phyloP scores from a whole-genome alignment of 2,797 vertebrate genomes.

The Microcaecilia unicolor region DNA sequence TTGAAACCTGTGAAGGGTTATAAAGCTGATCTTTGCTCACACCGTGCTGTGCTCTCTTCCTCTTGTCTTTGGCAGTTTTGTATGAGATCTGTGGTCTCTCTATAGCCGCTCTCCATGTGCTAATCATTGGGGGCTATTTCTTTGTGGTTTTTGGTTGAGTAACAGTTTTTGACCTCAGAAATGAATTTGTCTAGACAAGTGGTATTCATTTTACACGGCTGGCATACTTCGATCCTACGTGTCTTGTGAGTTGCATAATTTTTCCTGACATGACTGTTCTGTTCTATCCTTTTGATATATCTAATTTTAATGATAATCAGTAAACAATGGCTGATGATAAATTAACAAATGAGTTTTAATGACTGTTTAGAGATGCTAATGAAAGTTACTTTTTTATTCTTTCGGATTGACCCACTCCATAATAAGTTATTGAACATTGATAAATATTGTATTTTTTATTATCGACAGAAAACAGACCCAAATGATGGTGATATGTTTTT shows the following conservation, averaged over 20 bases:
- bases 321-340: too few relatives aligned
- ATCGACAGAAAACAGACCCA: too few relatives aligned
- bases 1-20: too few relatives aligned
- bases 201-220: constrained; percentile 50
- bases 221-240: constrained; percentile 15
- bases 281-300: not conserved
- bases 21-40: too few relatives aligned
- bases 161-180: constrained; percentile 48
- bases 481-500: too few relatives aligned
- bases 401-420: too few relatives aligned
- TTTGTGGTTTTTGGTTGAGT: constrained; percentile 61
- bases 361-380: too few relatives aligned
- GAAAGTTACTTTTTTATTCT: too few relatives aligned
- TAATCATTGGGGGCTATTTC: constrained; percentile 29
- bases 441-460: too few relatives aligned
- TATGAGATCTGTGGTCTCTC: constrained; percentile 34
- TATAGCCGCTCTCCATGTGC: constrained; percentile 2
- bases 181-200: not conserved
- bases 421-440: too few relatives aligned
- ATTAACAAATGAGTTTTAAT: too few relatives aligned
- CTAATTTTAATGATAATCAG: not conserved
- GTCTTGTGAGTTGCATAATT: not conserved
- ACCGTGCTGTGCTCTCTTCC: not conserved
- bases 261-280: not conserved
- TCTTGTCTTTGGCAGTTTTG: constrained; percentile 8